These are phyloP conservation scores for Taurulus bubalis DNA, from an alignment of 2,113 vertebrate species.

Conservation along the genomic window DNA sequence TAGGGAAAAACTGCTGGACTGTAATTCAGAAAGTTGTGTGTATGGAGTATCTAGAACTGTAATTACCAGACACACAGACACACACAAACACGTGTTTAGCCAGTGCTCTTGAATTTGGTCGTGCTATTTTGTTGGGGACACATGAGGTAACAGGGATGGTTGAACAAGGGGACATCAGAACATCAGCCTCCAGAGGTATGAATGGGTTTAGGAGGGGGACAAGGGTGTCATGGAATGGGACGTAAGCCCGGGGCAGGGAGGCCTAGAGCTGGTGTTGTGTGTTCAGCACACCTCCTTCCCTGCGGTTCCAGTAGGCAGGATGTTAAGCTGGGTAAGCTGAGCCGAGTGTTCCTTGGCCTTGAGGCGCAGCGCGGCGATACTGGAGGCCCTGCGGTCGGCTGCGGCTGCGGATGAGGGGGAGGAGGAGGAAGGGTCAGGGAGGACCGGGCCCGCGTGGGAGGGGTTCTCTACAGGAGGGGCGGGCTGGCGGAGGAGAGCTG, in stretches of 20 bases:
- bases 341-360: conserved; percentile 98
- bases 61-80: conserved; percentile 53
- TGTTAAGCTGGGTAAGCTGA: conserved; percentile 98
- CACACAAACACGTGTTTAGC: conserved; percentile 51
- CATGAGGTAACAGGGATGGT: conserved; percentile 64
- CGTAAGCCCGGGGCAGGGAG: conserved; percentile 46
- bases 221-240: conserved; percentile 59
- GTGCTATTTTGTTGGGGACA: conserved; percentile 81
- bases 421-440: conserved; percentile 75
- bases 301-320: conserved; percentile 91
- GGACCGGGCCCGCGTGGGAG: conserved; percentile 86
- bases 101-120: conserved; percentile 88
- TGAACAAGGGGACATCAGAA: conserved; percentile 47
- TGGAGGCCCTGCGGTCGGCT: conserved; percentile 94
- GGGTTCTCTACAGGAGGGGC: conserved; percentile 88
- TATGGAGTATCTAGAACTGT: conserved; percentile 10
- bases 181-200: conserved; percentile 61
- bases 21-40: conserved; percentile 18
- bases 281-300: conserved; percentile 99
- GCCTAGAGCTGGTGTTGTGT: conserved; percentile 61
- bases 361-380: conserved; percentile 95
- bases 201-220: conserved; percentile 30
- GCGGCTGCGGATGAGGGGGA: conserved; percentile 75
- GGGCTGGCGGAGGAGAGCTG: conserved; percentile 91
- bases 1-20: neutral